phyloP scores from a whole-genome alignment of 1,140 invertebrate genomes.

The Aethina tumida region DNA sequence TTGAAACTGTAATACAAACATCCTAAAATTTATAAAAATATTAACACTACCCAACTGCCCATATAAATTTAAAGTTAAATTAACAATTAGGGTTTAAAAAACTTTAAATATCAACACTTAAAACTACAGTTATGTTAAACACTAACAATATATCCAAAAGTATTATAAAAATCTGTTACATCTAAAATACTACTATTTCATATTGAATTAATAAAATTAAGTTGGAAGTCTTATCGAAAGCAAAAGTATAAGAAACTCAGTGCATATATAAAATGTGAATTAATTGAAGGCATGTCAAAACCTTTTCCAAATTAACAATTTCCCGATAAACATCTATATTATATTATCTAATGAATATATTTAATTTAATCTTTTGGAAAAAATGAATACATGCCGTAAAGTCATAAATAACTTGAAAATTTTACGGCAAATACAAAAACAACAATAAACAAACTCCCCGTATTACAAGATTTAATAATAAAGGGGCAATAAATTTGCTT shows the following conservation, averaged over 20 bases:
- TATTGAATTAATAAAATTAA: too few species aligned
- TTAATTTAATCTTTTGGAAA: too few species aligned
- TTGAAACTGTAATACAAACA: constrained; percentile 18
- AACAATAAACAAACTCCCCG: not conserved
- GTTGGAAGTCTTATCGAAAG: too few species aligned
- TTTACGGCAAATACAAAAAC: not conserved
- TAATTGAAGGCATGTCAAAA: not conserved
- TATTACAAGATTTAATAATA: constrained; percentile 4
- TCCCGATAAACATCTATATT: too few species aligned
- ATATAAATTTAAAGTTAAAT: constrained; percentile 17
- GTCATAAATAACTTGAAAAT: not conserved
- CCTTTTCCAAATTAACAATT: not conserved
- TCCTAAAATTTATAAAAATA: constrained; percentile 19
- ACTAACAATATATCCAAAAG: constrained; percentile 13
- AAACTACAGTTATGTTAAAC: constrained; percentile 23
- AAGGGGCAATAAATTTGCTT: too few species aligned
- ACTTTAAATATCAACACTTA: constrained; percentile 23
- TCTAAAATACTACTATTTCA: constrained; percentile 12
- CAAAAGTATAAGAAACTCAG: not conserved
- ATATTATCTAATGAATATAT: too few species aligned
- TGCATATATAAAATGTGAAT: not conserved
- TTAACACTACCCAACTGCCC: constrained; percentile 15
- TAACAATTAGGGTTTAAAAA: constrained; percentile 19
- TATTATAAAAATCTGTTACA: constrained; percentile 16
- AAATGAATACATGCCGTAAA: not conserved